Base-by-base conservation (phyloP, 2,113 vertebrate genomes). In the Dasyurus viverrinus region DNA sequence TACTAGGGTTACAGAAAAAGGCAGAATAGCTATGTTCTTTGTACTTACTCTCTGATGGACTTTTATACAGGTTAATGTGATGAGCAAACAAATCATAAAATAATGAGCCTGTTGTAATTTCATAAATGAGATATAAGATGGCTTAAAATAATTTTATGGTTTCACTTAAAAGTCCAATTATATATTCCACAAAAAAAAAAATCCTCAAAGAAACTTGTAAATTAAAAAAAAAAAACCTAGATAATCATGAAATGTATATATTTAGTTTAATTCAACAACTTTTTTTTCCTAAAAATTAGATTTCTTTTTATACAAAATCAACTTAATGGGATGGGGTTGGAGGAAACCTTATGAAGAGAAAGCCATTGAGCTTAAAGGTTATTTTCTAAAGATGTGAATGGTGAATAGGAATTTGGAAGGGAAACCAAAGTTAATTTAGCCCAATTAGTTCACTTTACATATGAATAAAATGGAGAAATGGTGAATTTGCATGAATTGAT, bases 271-370 rank as follows among this genome's bases (percentile, higher is more conserved):
- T 42, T 76, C 16, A 76, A 76, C 68, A 76, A 22, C 89, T 50
- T 48, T 47, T 46, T 95, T 95, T 96, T 48, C 7, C 48, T 48
- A 48, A 42, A 76, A 42, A 76, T 76, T 76, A 76, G 16, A 42
- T 76, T 6, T 22, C 68, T 76, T 76, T n/a, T n/a, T 76, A 76
- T 42, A 12, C 14, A 76, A 76, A 76, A 76, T 6, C 16, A 42
- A 76, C 36, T 19, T 76, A 36, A 76, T 68, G 30, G 57, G 57
- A 2, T 57, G 9, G 11, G 30, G 27, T 36, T 68, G 27, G 57
- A 12, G 10, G 11, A 8, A 12, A 60, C 57, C 54, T 55, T 55
- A 26, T 25, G 54, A 55, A 55, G 24, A 55, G 8, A 55, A 55
- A 8, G 7, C 9, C 54, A 25, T 55, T 55, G 5, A 26, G 1